Percentiles rank a stretch among this genome's conserved stretches.
Evolutionary conservation across 2,797 vertebrate genomes (phyloP).

Genomic region (Peromyscus eremicus): DNA sequence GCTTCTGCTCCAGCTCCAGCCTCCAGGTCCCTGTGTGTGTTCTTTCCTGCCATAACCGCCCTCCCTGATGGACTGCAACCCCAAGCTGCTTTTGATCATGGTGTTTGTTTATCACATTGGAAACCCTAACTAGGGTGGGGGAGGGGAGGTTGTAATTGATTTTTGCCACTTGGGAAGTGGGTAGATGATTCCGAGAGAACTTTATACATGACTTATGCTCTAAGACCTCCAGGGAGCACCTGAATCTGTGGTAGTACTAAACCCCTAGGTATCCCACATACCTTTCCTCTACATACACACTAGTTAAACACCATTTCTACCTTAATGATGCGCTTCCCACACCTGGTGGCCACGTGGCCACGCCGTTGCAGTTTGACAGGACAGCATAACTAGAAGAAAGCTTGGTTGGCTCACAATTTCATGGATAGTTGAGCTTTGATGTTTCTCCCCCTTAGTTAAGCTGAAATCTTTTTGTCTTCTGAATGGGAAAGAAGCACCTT

Average conservation of each 20-base stretch:
- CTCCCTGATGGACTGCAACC: too few species aligned
- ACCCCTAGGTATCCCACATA: not conserved
- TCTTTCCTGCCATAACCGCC: not conserved
- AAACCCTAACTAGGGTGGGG: not conserved
- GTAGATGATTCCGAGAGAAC: not conserved
- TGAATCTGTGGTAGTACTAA: not conserved
- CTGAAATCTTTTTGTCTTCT: not conserved
- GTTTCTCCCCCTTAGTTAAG: not conserved
- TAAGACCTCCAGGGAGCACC: too few species aligned
- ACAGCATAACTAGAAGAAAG: not conserved
- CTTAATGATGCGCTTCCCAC: not conserved
- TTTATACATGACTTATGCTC: too few species aligned
- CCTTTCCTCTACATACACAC: too few species aligned
- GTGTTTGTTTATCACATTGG: not conserved
- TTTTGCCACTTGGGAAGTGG: not conserved
- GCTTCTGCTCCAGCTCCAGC: not conserved
- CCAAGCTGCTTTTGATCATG: not conserved
- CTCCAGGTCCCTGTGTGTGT: not conserved
- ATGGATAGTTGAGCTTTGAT: not conserved
- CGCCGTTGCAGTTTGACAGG: not conserved
- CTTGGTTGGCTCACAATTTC: not conserved
- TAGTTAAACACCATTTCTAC: too few species aligned
- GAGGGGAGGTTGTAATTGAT: not conserved
- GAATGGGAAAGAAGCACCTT: not conserved
- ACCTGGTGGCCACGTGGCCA: too few species aligned